phyloP scores from a whole-genome alignment of 1,140 invertebrate species.

The Euura lappo region DNA sequence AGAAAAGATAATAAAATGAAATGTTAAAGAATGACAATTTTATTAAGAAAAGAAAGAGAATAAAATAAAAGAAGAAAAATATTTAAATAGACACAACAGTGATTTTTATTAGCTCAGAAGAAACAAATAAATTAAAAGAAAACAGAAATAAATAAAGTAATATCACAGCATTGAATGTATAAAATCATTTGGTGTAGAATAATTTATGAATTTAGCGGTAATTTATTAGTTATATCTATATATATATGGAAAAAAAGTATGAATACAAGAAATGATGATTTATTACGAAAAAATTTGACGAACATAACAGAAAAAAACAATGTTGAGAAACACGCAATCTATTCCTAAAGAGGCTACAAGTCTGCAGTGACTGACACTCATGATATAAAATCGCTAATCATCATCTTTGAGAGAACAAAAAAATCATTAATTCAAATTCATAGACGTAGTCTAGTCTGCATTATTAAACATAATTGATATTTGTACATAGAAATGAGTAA shows the following conservation, averaged over 20 bases:
- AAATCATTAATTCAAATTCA: slow-evolving; percentile 24
- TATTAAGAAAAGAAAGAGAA: slow-evolving; percentile 18
- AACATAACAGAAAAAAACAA: slow-evolving; percentile 22
- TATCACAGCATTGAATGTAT: no score
- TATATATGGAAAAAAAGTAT: no score
- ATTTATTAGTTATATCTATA: no score
- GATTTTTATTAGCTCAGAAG: slow-evolving; percentile 50
- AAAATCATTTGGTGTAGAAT: no score
- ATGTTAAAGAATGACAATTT: slow-evolving; percentile 22
- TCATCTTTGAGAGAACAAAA: no score
- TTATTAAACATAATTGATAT: slow-evolving; percentile 15
- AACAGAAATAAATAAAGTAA: no score
- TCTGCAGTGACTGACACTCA: slow-evolving; percentile 11
- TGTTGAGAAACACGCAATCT: slow-evolving; percentile 17
- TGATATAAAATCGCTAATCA: slow-evolving; percentile 11
- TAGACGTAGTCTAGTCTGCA: not conserved
- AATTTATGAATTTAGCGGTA: no score
- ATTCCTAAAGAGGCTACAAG: slow-evolving; percentile 20
- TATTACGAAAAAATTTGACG: slow-evolving; percentile 9
- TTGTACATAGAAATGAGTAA: slow-evolving; percentile 14
- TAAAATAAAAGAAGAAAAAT: not conserved
- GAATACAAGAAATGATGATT: no score
- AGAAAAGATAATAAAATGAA: slow-evolving; percentile 33
- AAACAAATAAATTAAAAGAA: not conserved
- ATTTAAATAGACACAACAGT: slow-evolving; percentile 50